These are phyloP conservation scores for Drosophila imparisetae DNA, from an alignment of 2,888 invertebrate genomes.

Conservation along the genomic window DNA sequence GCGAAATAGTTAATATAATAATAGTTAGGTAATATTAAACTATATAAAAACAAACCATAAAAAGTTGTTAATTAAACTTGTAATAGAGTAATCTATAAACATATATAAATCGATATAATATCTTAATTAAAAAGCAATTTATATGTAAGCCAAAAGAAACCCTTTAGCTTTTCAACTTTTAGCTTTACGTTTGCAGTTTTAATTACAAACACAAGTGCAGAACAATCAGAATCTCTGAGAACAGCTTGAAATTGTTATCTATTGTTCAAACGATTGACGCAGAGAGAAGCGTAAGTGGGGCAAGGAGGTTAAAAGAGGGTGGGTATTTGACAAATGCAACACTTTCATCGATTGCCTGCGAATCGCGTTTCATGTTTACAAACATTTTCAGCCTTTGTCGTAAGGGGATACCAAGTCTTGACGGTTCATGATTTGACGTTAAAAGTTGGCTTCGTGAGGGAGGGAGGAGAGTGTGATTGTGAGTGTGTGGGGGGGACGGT, in stretches of 20 bases:
- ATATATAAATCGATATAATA: neutral
- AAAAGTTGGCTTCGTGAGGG: neutral
- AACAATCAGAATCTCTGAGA: conserved; percentile 13
- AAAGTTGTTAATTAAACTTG: neutral
- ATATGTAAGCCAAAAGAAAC: neutral
- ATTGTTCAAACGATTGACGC: neutral
- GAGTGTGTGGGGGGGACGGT: neutral
- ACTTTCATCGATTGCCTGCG: conserved; percentile 39
- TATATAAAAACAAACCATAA: neutral
- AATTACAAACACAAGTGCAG: neutral
- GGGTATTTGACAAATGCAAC: conserved; percentile 15
- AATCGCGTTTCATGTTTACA: conserved; percentile 46
- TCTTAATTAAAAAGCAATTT: neutral
- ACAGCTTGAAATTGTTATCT: neutral
- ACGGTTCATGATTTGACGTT: conserved; percentile 8
- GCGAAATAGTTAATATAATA: no score
- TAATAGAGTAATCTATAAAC: neutral
- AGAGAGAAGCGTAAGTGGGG: neutral
- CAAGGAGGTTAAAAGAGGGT: neutral
- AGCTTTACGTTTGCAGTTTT: neutral
- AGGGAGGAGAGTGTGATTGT: neutral
- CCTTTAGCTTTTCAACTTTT: neutral
- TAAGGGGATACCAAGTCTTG: conserved; percentile 26
- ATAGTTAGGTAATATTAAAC: neutral
- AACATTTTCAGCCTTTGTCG: conserved; percentile 37